These are phyloP conservation scores for Phaenicophaeus curvirostris DNA, from an alignment of 2,797 vertebrate species.

Conservation along the genomic window DNA sequence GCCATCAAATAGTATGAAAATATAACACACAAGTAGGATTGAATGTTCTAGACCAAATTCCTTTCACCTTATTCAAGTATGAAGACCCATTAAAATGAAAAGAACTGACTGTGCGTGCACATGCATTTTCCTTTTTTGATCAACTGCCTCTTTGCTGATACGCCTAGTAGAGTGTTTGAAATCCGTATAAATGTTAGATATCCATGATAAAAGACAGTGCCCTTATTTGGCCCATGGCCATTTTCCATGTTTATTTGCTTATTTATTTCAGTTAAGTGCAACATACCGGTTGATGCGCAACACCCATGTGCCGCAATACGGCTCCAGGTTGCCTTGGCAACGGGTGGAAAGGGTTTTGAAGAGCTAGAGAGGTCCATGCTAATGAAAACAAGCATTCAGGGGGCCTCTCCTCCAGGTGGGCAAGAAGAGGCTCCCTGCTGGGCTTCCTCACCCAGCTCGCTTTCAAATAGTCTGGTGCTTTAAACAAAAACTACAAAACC, in stretches of 20 bases:
- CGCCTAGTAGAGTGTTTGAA: background rate
- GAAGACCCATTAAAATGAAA: slow-evolving; percentile 40
- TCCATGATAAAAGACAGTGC: slow-evolving; percentile 37
- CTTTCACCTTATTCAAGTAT: slow-evolving; percentile 7
- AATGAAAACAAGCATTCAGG: slow-evolving; percentile 58
- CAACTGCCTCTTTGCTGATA: background rate
- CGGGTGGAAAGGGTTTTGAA: slow-evolving; percentile 65
- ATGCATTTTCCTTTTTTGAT: slow-evolving; percentile 48
- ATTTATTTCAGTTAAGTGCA: slow-evolving; percentile 62
- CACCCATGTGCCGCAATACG: slow-evolving; percentile 55
- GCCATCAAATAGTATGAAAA: background rate
- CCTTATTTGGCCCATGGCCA: slow-evolving; percentile 8
- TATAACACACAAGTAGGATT: background rate
- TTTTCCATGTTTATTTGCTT: slow-evolving; percentile 48
- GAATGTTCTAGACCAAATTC: background rate
- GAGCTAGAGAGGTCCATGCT: slow-evolving; percentile 58
- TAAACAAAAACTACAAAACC: slow-evolving; percentile 56
- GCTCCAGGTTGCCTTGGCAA: slow-evolving; percentile 75
- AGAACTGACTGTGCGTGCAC: background rate
- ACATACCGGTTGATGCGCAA: slow-evolving; percentile 38
- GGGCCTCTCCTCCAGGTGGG: slow-evolving; percentile 55
- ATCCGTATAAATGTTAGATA: slow-evolving; percentile 29
- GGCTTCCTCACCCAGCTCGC: slow-evolving; percentile 31
- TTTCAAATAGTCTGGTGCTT: slow-evolving; percentile 46
- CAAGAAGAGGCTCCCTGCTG: slow-evolving; percentile 62